Evolutionary conservation across 2,888 invertebrate species (phyloP), one percentile per base, ranked within the genome.

Genomic region (Tetranychus piercei): DNA sequence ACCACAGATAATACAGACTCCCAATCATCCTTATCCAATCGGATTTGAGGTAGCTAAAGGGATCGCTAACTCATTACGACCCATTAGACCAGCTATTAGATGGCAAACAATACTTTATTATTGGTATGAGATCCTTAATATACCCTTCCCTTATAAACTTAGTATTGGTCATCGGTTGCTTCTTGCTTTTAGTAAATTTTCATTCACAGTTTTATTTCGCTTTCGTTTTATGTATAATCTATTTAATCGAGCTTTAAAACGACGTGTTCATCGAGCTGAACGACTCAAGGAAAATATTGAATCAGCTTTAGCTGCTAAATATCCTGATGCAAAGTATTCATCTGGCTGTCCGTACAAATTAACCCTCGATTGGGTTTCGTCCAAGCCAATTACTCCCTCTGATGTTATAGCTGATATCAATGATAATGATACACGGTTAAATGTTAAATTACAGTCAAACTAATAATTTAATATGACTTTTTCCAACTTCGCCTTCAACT

Each of bases 41-140:
- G 73, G 73, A 43, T 34, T 23, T 66, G 73, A 67, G 22, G 65
- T 73, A 67, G 66, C 73, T n/a, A 66, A 44, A 34, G 73, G 69
- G 11, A 73, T 73, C 18, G 45, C 44, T 8, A 73, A 67, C 15
- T 23, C 73, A n/a, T 18, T 73, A 34, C 43, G 69, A 22, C 73
- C 73, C 0, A n/a, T 73, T 8, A 67, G 15, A 22, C 43, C 67
- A 11, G 18, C 43, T n/a, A n/a, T 67, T 18, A 15, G 45, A 43
- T 67, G 66, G 34, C 34, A 67, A 67, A 44, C 45, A 23, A 66
- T 73, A n/a, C 20, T 73, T 9, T 66, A 23, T 9, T 44, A 73
- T 44, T 73, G 66, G 66, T 73, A 73, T 34, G 34, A 66, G 18
- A 20, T 43, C 5, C 22, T 73, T 1, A 34, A 69, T 18, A 69